A percentile compares a stretch with the other conserved stretches of the same genome.
Conservation (phyloP, 2,113 vertebrate species). For the Paramisgurnus dabryanus region DNA sequence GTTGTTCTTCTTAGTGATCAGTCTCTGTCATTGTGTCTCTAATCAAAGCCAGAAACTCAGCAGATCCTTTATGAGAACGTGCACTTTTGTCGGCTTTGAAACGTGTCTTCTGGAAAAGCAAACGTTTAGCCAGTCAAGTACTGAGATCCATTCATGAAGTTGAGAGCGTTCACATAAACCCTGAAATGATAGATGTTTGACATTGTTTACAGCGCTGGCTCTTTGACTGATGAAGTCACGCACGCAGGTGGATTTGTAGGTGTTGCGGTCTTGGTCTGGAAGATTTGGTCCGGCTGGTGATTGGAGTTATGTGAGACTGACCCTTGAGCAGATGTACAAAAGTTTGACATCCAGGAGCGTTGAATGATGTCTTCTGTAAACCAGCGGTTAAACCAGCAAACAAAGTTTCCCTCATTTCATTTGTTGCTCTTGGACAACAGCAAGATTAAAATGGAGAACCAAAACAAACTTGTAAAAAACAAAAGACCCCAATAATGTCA, state of each 20-base stretch:
- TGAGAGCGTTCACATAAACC: constrained; percentile 65
- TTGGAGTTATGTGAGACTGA: constrained; percentile 48
- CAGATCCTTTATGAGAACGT: constrained; percentile 19
- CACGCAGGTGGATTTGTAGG: constrained; percentile 65
- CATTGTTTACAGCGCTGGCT: constrained; percentile 57
- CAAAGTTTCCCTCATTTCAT: no score
- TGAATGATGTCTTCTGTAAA: neutral
- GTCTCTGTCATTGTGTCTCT: neutral
- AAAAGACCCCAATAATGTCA: neutral
- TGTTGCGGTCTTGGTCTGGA: constrained; percentile 59
- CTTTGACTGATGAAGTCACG: constrained; percentile 69
- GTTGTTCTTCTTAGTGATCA: constrained; percentile 19
- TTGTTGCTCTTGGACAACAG: no score
- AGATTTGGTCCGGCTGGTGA: constrained; percentile 22
- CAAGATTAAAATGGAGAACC: neutral
- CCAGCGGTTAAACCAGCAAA: no score
- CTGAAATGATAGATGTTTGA: constrained; percentile 63
- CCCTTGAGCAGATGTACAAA: constrained; percentile 35
- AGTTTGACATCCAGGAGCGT: neutral
- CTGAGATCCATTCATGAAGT: constrained; percentile 61
- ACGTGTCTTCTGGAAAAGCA: constrained; percentile 45
- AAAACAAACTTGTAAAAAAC: no score
- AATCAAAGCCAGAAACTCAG: constrained; percentile 28
- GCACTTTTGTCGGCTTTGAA: constrained; percentile 47
- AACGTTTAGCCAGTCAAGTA: constrained; percentile 56